Conservation (phyloP, 2,113 vertebrate species). For the Jacana jacana region DNA sequence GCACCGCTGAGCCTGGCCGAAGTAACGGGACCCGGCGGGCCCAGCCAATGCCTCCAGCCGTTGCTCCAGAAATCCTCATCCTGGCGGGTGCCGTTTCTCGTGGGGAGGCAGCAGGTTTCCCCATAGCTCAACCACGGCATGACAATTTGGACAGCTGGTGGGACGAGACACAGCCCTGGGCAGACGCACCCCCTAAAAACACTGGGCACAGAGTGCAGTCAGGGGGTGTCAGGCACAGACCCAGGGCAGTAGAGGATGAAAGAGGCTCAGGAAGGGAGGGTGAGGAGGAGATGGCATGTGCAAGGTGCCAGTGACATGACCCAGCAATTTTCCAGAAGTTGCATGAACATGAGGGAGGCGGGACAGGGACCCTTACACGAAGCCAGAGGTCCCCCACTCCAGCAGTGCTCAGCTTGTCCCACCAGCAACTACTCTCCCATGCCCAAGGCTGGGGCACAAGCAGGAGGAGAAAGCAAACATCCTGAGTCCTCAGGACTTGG, state of each 20-base stretch:
- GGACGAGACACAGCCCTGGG: neutral
- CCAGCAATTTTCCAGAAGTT: neutral
- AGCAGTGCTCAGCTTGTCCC: neutral
- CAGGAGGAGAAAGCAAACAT: neutral
- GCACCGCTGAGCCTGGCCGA: neutral
- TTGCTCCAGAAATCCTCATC: accelerated
- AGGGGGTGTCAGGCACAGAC: neutral
- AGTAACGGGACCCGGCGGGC: constrained; percentile 3
- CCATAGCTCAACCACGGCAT: accelerated
- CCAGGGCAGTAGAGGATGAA: neutral
- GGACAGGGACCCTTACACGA: accelerated
- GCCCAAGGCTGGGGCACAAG: neutral
- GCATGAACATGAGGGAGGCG: accelerated
- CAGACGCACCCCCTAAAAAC: neutral
- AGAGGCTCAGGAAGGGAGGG: neutral
- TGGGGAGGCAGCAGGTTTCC: accelerated
- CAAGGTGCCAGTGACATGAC: neutral
- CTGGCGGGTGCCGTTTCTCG: accelerated
- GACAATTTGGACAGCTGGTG: accelerated
- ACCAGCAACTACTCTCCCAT: neutral
- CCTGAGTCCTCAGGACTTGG: neutral
- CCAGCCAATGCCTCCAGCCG: neutral
- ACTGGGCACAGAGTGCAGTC: no score
- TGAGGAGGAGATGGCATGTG: neutral
- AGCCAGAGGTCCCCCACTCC: neutral